A percentile compares a stretch with the other conserved stretches of the same genome.
These are phyloP conservation scores for Drosophila melanica DNA, from an alignment of 1,140 invertebrate species.

Conservation along the genomic window DNA sequence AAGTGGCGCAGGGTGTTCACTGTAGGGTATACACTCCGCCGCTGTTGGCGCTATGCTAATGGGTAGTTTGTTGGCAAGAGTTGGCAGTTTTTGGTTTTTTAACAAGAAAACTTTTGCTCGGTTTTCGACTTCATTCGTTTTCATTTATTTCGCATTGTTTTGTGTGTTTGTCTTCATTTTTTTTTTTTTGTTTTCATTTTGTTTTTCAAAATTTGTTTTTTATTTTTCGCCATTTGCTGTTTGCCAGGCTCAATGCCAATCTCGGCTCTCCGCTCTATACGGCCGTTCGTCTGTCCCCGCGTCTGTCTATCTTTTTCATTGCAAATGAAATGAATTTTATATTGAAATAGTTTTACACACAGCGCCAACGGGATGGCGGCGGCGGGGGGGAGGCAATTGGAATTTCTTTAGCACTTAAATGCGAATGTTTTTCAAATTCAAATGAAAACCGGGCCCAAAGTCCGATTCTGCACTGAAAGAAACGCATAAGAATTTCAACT, in stretches of 20 bases:
- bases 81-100: constrained; percentile 45
- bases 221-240: constrained; percentile 4
- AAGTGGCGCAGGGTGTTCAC: background rate
- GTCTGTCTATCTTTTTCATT: constrained; percentile 20
- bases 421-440: constrained; percentile 40
- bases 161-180: constrained; percentile 6
- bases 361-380: background rate
- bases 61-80: constrained; percentile 25
- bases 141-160: constrained; percentile 61
- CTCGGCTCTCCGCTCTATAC: background rate
- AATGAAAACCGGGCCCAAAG: constrained; percentile 29
- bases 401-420: constrained; percentile 36
- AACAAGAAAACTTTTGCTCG: constrained; percentile 69
- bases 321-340: constrained; percentile 79
- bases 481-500: no score
- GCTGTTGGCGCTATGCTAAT: constrained; percentile 15
- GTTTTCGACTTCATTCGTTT: constrained; percentile 67
- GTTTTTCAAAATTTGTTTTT: background rate
- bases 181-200: background rate
- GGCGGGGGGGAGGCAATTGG: constrained; percentile 43
- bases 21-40: background rate
- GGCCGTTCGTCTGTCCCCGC: background rate
- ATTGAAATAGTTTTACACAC: constrained; percentile 75
- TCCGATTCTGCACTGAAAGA: background rate
- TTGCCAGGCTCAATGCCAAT: constrained; percentile 8